Base-by-base conservation (phyloP, 2,113 vertebrate species). In the Archilochus colubris region DNA sequence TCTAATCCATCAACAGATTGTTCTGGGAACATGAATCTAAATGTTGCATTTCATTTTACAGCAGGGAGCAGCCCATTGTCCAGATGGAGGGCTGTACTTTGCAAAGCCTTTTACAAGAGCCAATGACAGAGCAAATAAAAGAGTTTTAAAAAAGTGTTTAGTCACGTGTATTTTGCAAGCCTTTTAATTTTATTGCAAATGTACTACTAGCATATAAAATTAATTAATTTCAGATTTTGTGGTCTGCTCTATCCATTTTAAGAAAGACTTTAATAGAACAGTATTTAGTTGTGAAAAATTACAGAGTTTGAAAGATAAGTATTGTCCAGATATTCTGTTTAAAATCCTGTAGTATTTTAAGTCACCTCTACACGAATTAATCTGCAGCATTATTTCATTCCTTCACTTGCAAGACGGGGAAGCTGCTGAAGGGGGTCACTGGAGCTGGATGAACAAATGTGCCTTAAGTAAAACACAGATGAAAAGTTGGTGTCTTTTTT, bases 311-410 rank as follows among this genome's bases (percentile, higher is more conserved):
- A 31, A 89, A 86, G 43, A 12, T 27, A 79, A 53, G 3, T 64
- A 31, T 59, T 0, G 0, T 72, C 9, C 24, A 44, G 28, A 64
- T 85, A 67, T 57, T 72, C 4, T 18, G 62, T n/a, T 80, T 75
- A 28, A 81, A 63, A 4, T 78, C 86, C 7, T 30, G 12, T 53
- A 38, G 3, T 67, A 48, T 73, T 67, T 85, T 55, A 53, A 50
- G 17, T 68, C 30, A 73, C 69, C 53, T 74, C 13, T 44, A 16
- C 3, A 7, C 0, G 2, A 62, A 54, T 69, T 77, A 51, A 69
- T 74, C n/a, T 83, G 40, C 16, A 31, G 25, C 44, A 36, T 48
- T 55, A 22, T 78, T 89, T 64, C 4, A 18, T 46, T 86, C 14
- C 36, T 93, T 68, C 1, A 2, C 31, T 84, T 53, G n/a, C 12